Base-by-base conservation (phyloP, 2,797 vertebrate species). In the Sorex maritimensis region DNA sequence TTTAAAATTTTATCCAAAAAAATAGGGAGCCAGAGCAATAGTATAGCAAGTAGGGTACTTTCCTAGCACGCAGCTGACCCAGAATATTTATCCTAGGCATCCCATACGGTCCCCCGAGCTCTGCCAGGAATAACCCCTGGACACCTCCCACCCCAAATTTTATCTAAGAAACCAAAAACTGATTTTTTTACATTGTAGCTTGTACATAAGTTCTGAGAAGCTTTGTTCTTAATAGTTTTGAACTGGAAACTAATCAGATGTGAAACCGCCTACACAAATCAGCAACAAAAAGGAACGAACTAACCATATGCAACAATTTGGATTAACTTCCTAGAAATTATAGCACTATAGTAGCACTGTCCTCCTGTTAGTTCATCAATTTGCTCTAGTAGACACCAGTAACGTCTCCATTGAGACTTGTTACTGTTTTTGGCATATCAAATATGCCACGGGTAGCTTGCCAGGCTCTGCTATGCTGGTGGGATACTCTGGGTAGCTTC, bases 281-380 rank as follows among this genome's bases (percentile, higher is more conserved):
- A 78, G 74, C 12, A 81, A 77, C n/a, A 52, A 88, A 72, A 90
- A 88, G n/a, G 13, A 91, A 86, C 49, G 73, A 89, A 61, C 21
- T 67, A 21, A 12, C 63, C 30, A 49, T 2, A 46, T 13, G 44
- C 23, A 68, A 68, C 5, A 58, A 12, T 65, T 90, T 80, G 69
- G 17, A 77, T 68, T 69, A 86, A 73, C 41, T 23, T 81, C 71
- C 79, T 67, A 65, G 41, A 84, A 87, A 28, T 71, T 83, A 26
- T 24, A 14, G 34, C 34, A 34, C 34, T 34, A 2, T 34, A 34
- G 34, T 34, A 34, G 34, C 34, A 34, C 34, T 34, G 34, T 34
- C 34, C 34, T 34, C 34, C 34, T 34, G 34, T 34, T 34, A 34
- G 34, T 34, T 34, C 34, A 34, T 34, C 34, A 34, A 34, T 34